A percentile compares a stretch with the other conserved stretches of the same genome.
Evolutionary conservation across 2,797 vertebrate genomes (phyloP).

Genomic region (Heterohyrax brucei): DNA sequence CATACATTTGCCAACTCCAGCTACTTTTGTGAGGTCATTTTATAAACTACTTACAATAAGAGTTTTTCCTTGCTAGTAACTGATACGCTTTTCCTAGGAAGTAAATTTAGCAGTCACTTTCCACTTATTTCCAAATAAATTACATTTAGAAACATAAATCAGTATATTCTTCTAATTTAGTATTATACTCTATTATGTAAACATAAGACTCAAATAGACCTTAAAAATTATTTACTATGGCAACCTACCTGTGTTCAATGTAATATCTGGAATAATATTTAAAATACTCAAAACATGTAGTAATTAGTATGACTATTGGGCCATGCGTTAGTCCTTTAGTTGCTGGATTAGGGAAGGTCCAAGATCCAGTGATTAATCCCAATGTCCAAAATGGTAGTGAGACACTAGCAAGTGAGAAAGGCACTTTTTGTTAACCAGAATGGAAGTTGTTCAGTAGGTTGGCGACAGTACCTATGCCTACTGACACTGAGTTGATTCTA

Average conservation of each 20-base stretch:
- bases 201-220: not conserved
- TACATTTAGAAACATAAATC: not conserved
- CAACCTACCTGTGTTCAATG: not conserved
- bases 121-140: conserved; percentile 42
- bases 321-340: not conserved
- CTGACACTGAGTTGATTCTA: too few species aligned
- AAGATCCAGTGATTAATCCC: not conserved
- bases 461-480: too few species aligned
- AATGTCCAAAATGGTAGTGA: not conserved
- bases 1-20: conserved; percentile 11
- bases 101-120: conserved; percentile 49
- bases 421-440: not conserved
- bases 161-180: conserved; percentile 19
- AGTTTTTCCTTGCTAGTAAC: conserved; percentile 65
- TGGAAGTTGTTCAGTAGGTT: not conserved
- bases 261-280: not conserved
- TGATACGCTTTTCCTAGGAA: conserved; percentile 27
- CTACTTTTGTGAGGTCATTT: conserved; percentile 56
- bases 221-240: conserved; percentile 15
- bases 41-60: conserved; percentile 40
- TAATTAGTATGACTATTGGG: not conserved
- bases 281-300: not conserved
- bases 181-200: not conserved
- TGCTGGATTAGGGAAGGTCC: not conserved
- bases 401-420: not conserved